phyloP scores from a whole-genome alignment of 2,113 vertebrate genomes.

The Tangachromis dhanisi region DNA sequence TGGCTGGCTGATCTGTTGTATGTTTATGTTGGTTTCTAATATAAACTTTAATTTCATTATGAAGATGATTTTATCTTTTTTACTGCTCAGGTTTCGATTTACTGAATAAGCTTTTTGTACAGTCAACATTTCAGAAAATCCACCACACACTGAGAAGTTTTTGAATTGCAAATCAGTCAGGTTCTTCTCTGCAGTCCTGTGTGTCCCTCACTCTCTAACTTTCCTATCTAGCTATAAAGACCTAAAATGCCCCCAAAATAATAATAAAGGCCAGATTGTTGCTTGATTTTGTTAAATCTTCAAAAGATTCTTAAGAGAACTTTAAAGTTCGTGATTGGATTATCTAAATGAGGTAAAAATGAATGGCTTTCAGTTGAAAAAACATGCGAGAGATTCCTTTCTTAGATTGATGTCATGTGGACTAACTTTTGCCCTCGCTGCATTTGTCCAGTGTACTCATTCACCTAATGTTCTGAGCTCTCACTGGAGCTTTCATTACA shows the following conservation, averaged over 20 bases:
- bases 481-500: neutral
- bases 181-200: neutral
- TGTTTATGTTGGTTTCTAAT: neutral
- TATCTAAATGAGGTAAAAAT: neutral
- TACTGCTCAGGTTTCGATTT: neutral
- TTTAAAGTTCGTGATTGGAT: neutral
- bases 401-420: conserved; percentile 5
- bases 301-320: neutral
- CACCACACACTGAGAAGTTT: neutral
- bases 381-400: neutral
- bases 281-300: neutral
- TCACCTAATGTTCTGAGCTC: neutral
- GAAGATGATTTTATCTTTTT: neutral
- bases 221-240: neutral
- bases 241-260: neutral
- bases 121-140: neutral
- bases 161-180: neutral
- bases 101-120: neutral
- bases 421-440: neutral
- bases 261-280: neutral
- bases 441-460: neutral
- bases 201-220: neutral
- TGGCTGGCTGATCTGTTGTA: neutral
- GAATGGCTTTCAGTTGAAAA: neutral
- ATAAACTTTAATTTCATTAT: neutral